Evolutionary conservation across 2,888 invertebrate species (phyloP).

Genomic region (Melieria picta): DNA sequence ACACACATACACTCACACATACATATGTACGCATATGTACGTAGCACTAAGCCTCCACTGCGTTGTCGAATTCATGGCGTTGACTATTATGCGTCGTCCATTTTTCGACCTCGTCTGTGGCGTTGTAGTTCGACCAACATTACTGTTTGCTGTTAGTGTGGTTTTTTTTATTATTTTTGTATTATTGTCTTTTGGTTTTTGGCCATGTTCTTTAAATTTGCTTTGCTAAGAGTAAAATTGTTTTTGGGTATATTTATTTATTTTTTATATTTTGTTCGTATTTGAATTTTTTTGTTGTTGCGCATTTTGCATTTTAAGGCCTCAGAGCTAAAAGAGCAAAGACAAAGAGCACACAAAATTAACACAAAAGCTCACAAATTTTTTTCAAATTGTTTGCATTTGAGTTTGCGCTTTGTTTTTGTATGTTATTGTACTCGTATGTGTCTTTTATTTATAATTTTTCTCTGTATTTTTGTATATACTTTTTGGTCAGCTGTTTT

Average conservation of each 20-base stretch:
- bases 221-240: not conserved
- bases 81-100: too few species aligned
- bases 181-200: too few species aligned
- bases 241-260: not conserved
- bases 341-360: not conserved
- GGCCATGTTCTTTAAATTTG: too few species aligned
- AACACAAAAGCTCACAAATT: not conserved
- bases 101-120: too few species aligned
- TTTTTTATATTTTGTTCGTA: not conserved
- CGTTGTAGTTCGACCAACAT: too few species aligned
- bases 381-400: not conserved
- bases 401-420: not conserved
- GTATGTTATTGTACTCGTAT: not conserved
- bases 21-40: too few species aligned
- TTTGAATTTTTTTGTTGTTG: not conserved
- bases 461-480: not conserved
- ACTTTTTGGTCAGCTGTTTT: conserved; percentile 4
- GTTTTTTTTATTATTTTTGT: too few species aligned
- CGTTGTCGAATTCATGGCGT: too few species aligned
- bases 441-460: not conserved
- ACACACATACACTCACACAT: too few species aligned
- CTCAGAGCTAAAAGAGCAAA: not conserved
- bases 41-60: too few species aligned
- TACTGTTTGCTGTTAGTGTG: too few species aligned
- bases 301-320: not conserved